Evolutionary conservation across 1,140 invertebrate genomes (phyloP), one percentile per base, ranked within the genome.

Genomic region (Artemia franciscana): DNA sequence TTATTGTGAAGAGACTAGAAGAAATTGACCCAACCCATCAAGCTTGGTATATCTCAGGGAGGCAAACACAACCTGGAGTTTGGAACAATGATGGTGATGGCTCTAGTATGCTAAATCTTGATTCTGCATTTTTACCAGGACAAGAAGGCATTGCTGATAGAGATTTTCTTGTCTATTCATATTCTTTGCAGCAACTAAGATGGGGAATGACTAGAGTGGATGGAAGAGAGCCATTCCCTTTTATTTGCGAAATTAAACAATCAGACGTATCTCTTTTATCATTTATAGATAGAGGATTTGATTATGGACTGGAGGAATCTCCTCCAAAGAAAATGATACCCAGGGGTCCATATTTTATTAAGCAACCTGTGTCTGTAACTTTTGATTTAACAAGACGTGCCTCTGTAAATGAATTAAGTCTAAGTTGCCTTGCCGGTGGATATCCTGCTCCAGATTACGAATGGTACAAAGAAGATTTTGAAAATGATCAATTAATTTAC

Each of bases 401-500:
- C 58, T 68, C 82, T 59, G 80, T 78, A 51, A 84, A 89, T 69
- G 80, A 88, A 75, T 79, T 89, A 3, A 77, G 82, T 0, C 70
- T 91, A 2, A 84, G 81, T 67, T 82, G 75, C 68, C 65, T 76
- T 5, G 91, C 91, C 64, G 83, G 82, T 59, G 91, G 88, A 2
- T 94, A 85, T 74, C 92, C 93, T 3, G 79, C 85, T 12, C 88
- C 91, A 0, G 83, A 81, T 5, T 98, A 96, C 71, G 79, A 84
- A 70, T 96, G 91, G 91, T 95, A 81, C 69, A 83, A 84, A 68
- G 89, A 93, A 76, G 81, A 86, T 66, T 91, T 88, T 73, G 79
- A 84, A 68, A 84, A 88, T 68, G 84, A 88, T 69, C 77, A 77
- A 26, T 70, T 87, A 3, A 73, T 83, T 64, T 80, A 80, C 12